phyloP scores from a whole-genome alignment of 2,888 invertebrate genomes.

The Xiphydria camelus region DNA sequence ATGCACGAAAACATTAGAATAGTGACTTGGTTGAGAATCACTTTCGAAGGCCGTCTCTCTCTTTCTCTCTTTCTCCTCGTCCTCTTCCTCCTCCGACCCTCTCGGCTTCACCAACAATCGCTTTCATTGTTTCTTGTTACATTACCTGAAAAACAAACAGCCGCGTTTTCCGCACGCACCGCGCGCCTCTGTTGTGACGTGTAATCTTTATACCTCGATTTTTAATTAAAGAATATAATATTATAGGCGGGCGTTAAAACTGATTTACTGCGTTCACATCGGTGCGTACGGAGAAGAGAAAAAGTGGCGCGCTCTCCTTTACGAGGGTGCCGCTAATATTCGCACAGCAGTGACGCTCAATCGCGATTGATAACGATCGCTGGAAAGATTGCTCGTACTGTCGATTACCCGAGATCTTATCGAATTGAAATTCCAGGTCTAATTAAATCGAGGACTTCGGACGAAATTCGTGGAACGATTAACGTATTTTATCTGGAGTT shows the following conservation, averaged over 20 bases:
- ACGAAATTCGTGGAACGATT: no score
- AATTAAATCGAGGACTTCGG: no score
- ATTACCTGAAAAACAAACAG: slow-evolving; percentile 32
- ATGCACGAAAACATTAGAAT: no score
- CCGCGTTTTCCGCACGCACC: slow-evolving; percentile 11
- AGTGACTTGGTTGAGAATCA: slow-evolving; percentile 24
- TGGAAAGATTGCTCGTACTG: no score
- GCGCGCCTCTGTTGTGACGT: slow-evolving; percentile 30
- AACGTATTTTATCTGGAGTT: no score
- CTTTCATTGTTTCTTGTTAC: slow-evolving; percentile 37
- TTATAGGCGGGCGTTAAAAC: slow-evolving; percentile 37
- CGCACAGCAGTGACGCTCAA: slow-evolving; percentile 21
- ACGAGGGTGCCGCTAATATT: slow-evolving; percentile 26
- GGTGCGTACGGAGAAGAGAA: slow-evolving; percentile 20
- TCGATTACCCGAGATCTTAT: no score
- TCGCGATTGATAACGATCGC: no score
- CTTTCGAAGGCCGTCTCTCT: slow-evolving; percentile 17
- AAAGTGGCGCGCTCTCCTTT: slow-evolving; percentile 26
- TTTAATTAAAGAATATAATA: slow-evolving; percentile 50
- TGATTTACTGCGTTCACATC: slow-evolving; percentile 39
- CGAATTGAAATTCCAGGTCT: no score
- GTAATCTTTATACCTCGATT: slow-evolving; percentile 41
- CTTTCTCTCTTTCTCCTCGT: slow-evolving; percentile 14
- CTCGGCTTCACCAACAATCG: slow-evolving; percentile 34
- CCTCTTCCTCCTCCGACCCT: slow-evolving; percentile 9